Conservation (phyloP, 2,888 invertebrate species). For the Erynnis tages region DNA sequence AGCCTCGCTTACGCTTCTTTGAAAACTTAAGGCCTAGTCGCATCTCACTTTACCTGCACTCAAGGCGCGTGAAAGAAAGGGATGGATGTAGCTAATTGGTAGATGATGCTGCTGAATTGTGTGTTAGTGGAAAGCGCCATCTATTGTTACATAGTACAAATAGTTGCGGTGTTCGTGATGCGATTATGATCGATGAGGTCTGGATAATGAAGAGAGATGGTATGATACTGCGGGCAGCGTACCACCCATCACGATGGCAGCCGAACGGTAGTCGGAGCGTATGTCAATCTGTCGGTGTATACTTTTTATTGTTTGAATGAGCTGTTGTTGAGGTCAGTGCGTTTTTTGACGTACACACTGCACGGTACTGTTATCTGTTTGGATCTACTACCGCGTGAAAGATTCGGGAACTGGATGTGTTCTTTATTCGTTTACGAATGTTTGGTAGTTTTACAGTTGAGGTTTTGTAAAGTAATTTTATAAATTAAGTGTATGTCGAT, state of each 20-base stretch:
- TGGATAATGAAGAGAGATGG: constrained; percentile 72
- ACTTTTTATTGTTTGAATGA: constrained; percentile 53
- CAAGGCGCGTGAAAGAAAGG: constrained; percentile 38
- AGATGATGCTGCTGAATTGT: constrained; percentile 74
- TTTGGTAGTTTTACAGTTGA: too few species aligned
- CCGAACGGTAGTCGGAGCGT: constrained; percentile 67
- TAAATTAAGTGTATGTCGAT: too few species aligned
- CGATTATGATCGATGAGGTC: constrained; percentile 68
- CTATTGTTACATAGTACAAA: constrained; percentile 78
- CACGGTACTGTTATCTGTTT: constrained; percentile 12
- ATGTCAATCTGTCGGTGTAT: constrained; percentile 45
- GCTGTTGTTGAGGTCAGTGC: constrained; percentile 42
- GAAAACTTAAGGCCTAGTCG: constrained; percentile 35
- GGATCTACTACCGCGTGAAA: background rate
- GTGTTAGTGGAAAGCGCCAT: constrained; percentile 70
- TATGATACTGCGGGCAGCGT: constrained; percentile 46
- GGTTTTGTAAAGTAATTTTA: too few species aligned
- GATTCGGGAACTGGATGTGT: background rate
- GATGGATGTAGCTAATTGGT: constrained; percentile 63
- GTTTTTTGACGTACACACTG: constrained; percentile 6
- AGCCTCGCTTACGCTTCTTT: constrained; percentile 58
- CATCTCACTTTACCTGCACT: constrained; percentile 7
- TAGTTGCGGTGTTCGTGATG: constrained; percentile 68
- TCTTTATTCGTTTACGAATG: background rate
- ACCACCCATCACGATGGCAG: constrained; percentile 65